Base-by-base conservation (phyloP, 2,113 vertebrate genomes). In the Engraulis encrasicolus region DNA sequence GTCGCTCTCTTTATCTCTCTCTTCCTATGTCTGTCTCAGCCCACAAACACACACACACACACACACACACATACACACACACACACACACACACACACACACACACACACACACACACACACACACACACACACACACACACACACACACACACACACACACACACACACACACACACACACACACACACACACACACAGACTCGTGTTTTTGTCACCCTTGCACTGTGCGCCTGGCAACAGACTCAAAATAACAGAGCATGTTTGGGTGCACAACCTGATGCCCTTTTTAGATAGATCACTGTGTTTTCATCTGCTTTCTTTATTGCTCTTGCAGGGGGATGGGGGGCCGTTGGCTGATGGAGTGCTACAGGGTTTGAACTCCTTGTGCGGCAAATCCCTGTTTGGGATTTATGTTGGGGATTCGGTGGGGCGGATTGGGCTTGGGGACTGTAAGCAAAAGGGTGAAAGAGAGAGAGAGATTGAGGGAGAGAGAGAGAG, bases 321-420 rank as follows among this genome's bases (percentile, higher is more conserved):
- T 45, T 45, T 45, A 5, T 45, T 45, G 40, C 9, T 45, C 9
- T 45, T 5, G 3, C 40, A 45, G 40, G 40, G 40, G 40, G 9
- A 3, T 45, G 40, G 3, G 4, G 66, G 66, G 66, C 23, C 27
- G 27, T 71, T n/a, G n/a, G n/a, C n/a, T 0, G 66, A 15, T 15
- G 27, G 31, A 12, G 27, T 11, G 27, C 11, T 15, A 27, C 17
- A 15, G 2, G 31, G 20, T 61, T 61, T 20, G 12, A 61, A 6
- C 58, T 61, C 58, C 20, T n/a, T 74, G 61, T 71, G 66, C 34
- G 66, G 66, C 66, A 74, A 74, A 74, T 74, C 66, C 66, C 34
- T 74, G 66, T 74, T 74, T 74, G 27, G 66, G 66, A 74, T 74
- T 74, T 74, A 74, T 27, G 23, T 66, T 66, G 50, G 5, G 50